A percentile compares a stretch with the other conserved stretches of the same genome.
These are phyloP conservation scores for Lycophotia porphyrea DNA, from an alignment of 2,888 invertebrate species.

Conservation along the genomic window DNA sequence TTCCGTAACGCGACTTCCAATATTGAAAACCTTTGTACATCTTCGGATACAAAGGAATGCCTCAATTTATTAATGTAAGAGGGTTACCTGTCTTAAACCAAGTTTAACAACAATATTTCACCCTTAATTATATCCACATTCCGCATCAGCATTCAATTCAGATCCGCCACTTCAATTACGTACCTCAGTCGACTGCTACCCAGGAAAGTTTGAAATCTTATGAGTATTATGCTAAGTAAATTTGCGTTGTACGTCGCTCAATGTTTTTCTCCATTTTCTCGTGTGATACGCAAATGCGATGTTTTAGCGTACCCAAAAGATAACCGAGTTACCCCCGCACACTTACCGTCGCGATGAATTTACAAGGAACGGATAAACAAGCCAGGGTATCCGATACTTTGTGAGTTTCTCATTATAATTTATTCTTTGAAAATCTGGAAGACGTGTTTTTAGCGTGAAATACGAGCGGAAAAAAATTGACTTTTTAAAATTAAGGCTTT, in stretches of 20 bases:
- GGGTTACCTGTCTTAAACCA: neutral
- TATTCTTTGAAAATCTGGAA: conserved; percentile 60
- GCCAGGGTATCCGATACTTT: conserved; percentile 60
- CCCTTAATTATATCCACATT: conserved; percentile 39
- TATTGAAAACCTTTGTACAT: too few species aligned
- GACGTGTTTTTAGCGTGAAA: conserved; percentile 51
- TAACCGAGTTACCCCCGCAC: conserved; percentile 72
- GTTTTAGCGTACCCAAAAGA: conserved; percentile 70
- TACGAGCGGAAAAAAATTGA: conserved; percentile 27
- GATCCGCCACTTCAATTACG: conserved; percentile 60
- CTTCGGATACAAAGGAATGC: too few species aligned
- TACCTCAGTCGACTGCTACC: conserved; percentile 62
- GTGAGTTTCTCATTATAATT: conserved; percentile 63
- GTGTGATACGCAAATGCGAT: conserved; percentile 69
- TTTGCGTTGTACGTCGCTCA: conserved; percentile 69
- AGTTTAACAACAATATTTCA: conserved; percentile 9
- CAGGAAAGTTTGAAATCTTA: conserved; percentile 70
- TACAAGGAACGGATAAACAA: conserved; percentile 62
- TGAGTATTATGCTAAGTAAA: conserved; percentile 72
- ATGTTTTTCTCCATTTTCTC: conserved; percentile 68
- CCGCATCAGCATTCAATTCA: conserved; percentile 53
- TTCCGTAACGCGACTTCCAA: too few species aligned
- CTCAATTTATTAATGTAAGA: too few species aligned
- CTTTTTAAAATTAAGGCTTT: conserved; percentile 35
- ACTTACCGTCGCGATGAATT: conserved; percentile 63